phyloP scores from a whole-genome alignment of 2,797 vertebrate genomes.

The Alcedo atthis region DNA sequence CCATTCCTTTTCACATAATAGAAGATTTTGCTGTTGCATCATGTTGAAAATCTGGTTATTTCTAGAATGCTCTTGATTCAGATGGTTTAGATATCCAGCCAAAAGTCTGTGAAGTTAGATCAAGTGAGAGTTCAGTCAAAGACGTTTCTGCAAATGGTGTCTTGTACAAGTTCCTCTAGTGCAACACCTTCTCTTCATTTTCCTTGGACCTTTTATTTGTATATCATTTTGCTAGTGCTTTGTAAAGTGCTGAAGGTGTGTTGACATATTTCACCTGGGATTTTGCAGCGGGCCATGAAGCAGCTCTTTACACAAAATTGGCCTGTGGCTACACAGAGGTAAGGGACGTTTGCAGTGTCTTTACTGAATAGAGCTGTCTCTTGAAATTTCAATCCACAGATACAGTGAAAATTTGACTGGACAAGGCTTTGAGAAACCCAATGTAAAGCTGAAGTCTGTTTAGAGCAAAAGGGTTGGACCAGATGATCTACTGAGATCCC shows the following conservation, averaged over 20 bases:
- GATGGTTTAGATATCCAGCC: neutral
- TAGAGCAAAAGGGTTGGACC: neutral
- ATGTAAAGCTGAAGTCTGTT: neutral
- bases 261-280: neutral
- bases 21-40: neutral
- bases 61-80: neutral
- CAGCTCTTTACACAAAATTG: neutral
- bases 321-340: neutral
- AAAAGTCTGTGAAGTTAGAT: neutral
- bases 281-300: neutral
- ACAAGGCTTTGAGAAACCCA: neutral
- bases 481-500: neutral
- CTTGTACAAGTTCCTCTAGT: neutral
- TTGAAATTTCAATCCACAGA: neutral
- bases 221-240: neutral
- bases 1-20: neutral
- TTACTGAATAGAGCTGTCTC: neutral
- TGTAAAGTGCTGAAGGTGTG: neutral
- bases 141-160: neutral
- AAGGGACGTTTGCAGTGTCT: neutral
- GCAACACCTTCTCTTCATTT: neutral
- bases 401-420: neutral
- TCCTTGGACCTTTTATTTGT: neutral
- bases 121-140: neutral
- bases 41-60: constrained; percentile 1